Percentiles rank a stretch among this genome's conserved stretches.
phyloP scores from a whole-genome alignment of 2,797 vertebrate genomes.

The Dendrocincla tyrannina region DNA sequence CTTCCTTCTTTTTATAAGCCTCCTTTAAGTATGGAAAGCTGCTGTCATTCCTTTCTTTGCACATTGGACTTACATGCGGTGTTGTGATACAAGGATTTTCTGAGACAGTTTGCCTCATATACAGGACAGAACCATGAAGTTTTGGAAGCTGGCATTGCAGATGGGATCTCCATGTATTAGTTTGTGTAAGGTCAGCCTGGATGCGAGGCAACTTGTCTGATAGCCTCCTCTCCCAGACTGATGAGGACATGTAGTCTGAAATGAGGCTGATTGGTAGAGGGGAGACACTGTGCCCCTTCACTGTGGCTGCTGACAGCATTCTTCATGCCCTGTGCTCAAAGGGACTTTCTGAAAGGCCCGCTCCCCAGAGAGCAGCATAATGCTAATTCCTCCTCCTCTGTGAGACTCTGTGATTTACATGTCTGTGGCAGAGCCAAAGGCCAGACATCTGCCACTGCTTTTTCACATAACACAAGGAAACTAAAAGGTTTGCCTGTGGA shows the following conservation, averaged over 20 bases:
- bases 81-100: background rate
- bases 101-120: background rate
- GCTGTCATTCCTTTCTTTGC: rapidly evolving
- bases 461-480: background rate
- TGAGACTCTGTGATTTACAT: background rate
- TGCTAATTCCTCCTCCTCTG: background rate
- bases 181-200: background rate
- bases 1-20: background rate
- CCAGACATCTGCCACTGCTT: background rate
- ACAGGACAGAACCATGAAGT: background rate
- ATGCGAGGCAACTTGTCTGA: background rate
- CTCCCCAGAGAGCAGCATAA: background rate
- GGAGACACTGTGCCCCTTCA: rapidly evolving
- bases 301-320: background rate
- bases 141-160: rapidly evolving
- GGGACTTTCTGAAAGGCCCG: background rate
- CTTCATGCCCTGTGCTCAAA: background rate
- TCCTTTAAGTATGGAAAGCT: background rate
- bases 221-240: background rate
- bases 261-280: background rate
- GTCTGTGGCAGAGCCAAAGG: background rate
- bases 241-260: rapidly evolving
- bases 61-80: rapidly evolving
- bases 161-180: background rate
- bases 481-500: background rate